Evolutionary conservation across 1,140 invertebrate species (phyloP).

Genomic region (Macrosteles quadrilineatus): DNA sequence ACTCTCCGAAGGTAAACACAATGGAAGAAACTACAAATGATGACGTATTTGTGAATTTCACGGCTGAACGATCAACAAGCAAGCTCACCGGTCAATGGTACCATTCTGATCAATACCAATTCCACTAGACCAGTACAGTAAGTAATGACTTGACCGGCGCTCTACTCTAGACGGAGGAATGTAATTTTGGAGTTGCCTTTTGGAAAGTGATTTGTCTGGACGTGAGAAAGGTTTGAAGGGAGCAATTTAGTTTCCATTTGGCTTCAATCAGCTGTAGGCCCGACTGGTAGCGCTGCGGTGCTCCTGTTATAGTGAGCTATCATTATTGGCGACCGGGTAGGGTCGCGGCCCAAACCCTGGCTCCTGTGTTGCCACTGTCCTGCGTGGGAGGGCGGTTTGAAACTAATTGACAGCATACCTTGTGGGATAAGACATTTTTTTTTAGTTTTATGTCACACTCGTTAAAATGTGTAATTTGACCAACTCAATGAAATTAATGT

Average conservation of each 20-base stretch:
- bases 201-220: constrained; percentile 25
- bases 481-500: no score
- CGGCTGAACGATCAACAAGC: no score
- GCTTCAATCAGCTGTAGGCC: constrained; percentile 15
- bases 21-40: no score
- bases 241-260: constrained; percentile 27
- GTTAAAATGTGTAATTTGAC: no score
- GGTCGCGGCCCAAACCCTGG: not conserved
- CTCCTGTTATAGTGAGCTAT: not conserved
- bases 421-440: no score
- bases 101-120: no score
- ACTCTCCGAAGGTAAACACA: no score
- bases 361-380: not conserved
- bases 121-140: not conserved
- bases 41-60: no score
- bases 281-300: constrained; percentile 1
- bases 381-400: no score
- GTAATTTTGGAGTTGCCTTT: constrained; percentile 9
- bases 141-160: constrained; percentile 3
- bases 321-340: not conserved
- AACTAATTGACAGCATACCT: not conserved
- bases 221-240: constrained; percentile 25
- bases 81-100: no score
- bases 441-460: no score
- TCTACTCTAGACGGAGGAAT: not conserved